phyloP scores from a whole-genome alignment of 2,888 invertebrate genomes.

The Litoditis marina region DNA sequence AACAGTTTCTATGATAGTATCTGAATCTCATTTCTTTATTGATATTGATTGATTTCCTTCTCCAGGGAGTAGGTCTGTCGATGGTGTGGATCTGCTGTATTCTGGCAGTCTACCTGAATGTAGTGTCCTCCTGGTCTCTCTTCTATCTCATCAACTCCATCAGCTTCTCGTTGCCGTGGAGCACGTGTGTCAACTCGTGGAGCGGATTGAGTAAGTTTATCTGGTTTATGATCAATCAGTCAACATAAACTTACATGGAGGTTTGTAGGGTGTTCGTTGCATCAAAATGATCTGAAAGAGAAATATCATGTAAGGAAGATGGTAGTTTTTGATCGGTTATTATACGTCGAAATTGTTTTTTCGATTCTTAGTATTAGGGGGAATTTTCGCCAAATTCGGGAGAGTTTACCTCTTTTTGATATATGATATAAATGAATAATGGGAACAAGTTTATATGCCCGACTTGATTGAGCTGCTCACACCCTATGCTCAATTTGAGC shows the following conservation, averaged over 20 bases:
- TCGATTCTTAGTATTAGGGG: no score
- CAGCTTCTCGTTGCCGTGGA: constrained; percentile 83
- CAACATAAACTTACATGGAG: no score
- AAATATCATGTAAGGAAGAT: not conserved
- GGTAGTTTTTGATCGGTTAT: no score
- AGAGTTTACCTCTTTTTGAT: no score
- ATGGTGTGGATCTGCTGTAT: constrained; percentile 67
- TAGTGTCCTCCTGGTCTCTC: constrained; percentile 67
- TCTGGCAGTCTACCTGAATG: constrained; percentile 67
- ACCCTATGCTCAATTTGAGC: no score
- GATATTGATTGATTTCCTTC: no score
- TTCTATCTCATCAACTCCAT: constrained; percentile 72
- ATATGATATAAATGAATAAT: not conserved
- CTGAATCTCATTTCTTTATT: no score
- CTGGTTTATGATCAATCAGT: no score
- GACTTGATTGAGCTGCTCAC: no score
- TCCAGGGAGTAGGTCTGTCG: constrained; percentile 66
- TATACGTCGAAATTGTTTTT: no score
- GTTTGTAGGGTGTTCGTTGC: not conserved
- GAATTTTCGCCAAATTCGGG: no score
- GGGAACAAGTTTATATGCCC: not conserved
- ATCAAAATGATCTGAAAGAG: not conserved
- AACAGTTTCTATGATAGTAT: no score
- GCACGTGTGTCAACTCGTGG: constrained; percentile 80
- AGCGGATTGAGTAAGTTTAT: constrained; percentile 70